Conservation (phyloP, 92 coral and sea anemone species). For the Phenganax subtilis region DNA sequence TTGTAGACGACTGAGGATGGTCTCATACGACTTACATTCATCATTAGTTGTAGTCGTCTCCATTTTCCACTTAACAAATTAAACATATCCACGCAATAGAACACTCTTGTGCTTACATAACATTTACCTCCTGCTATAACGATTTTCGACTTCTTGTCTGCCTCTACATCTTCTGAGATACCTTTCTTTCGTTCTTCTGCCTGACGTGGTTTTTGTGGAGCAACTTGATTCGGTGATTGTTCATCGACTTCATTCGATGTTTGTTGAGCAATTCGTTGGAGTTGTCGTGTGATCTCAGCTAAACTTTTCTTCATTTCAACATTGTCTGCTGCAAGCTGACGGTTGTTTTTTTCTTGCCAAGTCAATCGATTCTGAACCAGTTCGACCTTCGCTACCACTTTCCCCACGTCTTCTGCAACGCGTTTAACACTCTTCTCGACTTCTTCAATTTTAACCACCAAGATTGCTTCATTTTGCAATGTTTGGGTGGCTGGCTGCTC, state of each 20-base stretch:
- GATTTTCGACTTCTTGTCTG: background rate
- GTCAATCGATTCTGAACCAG: background rate
- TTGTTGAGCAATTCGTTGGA: background rate
- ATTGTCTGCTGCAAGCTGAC: background rate
- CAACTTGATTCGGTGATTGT: too few species aligned
- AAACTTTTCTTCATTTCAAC: background rate
- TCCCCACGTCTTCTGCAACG: background rate
- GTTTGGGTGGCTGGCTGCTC: too few species aligned
- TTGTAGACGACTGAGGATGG: conserved; percentile 10
- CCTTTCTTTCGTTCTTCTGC: background rate
- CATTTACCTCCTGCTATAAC: background rate
- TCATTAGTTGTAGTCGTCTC: conserved; percentile 2
- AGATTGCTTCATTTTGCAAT: too few species aligned
- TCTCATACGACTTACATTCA: background rate
- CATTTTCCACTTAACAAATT: background rate
- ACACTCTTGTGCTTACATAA: background rate
- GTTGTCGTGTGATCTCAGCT: background rate
- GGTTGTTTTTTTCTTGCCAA: background rate
- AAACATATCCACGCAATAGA: conserved; percentile 6
- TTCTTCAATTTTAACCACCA: background rate
- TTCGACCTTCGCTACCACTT: background rate
- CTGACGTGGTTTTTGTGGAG: background rate
- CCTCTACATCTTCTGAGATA: background rate
- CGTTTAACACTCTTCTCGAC: background rate
- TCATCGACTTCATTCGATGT: background rate